Conservation (phyloP, 2,113 vertebrate species). For the Xiphias gladius region DNA sequence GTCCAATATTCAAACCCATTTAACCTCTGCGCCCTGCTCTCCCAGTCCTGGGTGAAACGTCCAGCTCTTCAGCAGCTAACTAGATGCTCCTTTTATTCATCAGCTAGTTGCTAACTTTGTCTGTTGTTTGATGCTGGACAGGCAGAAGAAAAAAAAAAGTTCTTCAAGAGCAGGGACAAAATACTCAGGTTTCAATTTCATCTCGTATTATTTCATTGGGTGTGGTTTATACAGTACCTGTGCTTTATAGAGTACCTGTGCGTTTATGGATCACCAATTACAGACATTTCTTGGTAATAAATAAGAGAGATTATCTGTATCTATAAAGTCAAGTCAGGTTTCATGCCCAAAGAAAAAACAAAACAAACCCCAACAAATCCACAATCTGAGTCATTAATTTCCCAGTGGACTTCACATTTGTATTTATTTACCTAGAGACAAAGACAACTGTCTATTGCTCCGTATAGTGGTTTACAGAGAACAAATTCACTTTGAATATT, state of each 20-base stretch:
- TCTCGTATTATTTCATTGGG: not conserved
- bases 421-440: conserved; percentile 45
- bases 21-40: too few species aligned
- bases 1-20: too few species aligned
- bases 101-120: too few species aligned
- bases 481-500: conserved; percentile 15
- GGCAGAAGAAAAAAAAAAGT: too few species aligned
- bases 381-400: not conserved
- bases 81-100: too few species aligned
- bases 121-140: too few species aligned
- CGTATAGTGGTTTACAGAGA: not conserved
- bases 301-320: not conserved
- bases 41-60: too few species aligned
- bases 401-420: conserved; percentile 9
- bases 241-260: too few species aligned
- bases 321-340: not conserved
- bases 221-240: not conserved
- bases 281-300: conserved; percentile 47
- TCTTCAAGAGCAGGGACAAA: too few species aligned
- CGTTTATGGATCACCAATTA: not conserved
- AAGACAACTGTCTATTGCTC: conserved; percentile 11
- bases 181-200: not conserved
- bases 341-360: too few species aligned
- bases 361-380: not conserved
- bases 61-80: too few species aligned